These are phyloP conservation scores for Percina caprodes DNA, from an alignment of 2,113 vertebrate genomes.

Conservation along the genomic window DNA sequence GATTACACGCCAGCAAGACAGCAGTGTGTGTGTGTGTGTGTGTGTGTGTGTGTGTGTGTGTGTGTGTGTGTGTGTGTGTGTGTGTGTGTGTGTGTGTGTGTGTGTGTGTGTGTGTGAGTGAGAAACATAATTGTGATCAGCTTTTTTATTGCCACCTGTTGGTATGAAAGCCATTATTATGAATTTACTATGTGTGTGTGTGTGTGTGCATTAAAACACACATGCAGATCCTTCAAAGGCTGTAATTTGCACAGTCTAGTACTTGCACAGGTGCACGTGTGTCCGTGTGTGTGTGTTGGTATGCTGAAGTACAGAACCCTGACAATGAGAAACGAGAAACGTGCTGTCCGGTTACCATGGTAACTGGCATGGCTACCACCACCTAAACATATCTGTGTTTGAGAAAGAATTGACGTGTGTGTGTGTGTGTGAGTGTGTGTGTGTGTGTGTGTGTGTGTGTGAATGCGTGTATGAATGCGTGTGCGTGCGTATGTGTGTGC, in stretches of 20 bases:
- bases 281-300: conserved; percentile 46
- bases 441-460: conserved; percentile 17
- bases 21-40: neutral
- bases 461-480: conserved; percentile 8
- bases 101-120: neutral
- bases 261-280: conserved; percentile 2
- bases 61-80: neutral
- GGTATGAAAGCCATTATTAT: conserved; percentile 13
- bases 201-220: neutral
- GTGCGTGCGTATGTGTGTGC: conserved; percentile 11
- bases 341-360: conserved; percentile 81
- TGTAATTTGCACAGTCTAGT: conserved; percentile 1
- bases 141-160: conserved; percentile 57
- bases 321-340: conserved; percentile 78
- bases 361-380: conserved; percentile 81
- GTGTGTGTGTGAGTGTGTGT: conserved; percentile 26
- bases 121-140: neutral
- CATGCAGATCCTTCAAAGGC: neutral
- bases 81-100: conserved; percentile 2
- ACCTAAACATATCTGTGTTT: conserved; percentile 70
- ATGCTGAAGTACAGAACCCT: conserved; percentile 65
- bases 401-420: conserved; percentile 6
- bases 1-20: conserved; percentile 24
- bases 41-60: neutral
- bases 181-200: neutral